Percentiles rank a stretch among this genome's conserved stretches.
phyloP scores from a whole-genome alignment of 2,113 vertebrate genomes.

The Austrofundulus limnaeus region DNA sequence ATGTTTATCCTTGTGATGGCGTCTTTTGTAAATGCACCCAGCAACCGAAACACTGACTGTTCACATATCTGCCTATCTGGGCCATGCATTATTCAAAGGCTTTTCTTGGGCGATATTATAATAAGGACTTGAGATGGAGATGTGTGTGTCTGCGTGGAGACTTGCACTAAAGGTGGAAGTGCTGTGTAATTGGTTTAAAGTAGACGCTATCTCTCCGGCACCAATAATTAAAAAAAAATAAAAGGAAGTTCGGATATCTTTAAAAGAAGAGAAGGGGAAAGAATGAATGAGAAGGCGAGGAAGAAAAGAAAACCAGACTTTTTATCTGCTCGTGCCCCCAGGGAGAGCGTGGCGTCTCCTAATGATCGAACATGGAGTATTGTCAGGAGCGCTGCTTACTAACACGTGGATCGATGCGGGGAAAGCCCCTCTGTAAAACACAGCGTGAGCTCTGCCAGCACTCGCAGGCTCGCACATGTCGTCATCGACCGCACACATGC shows the following conservation, averaged over 20 bases:
- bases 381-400: slow-evolving; percentile 77
- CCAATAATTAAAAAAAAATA: too few relatives aligned
- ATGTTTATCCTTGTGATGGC: slow-evolving; percentile 78
- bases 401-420: slow-evolving; percentile 72
- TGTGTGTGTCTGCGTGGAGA: slow-evolving; percentile 47
- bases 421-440: slow-evolving; percentile 70
- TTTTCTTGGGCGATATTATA: slow-evolving; percentile 79
- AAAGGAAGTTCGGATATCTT: slow-evolving; percentile 66
- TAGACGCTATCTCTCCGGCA: slow-evolving; percentile 73
- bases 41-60: slow-evolving; percentile 68
- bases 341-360: slow-evolving; percentile 58
- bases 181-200: slow-evolving; percentile 83
- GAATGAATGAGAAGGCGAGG: slow-evolving; percentile 32
- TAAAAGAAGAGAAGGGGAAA: slow-evolving; percentile 44
- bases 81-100: slow-evolving; percentile 82
- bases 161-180: slow-evolving; percentile 67
- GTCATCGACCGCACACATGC: slow-evolving; percentile 41
- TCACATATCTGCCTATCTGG: slow-evolving; percentile 73
- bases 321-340: slow-evolving; percentile 63
- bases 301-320: slow-evolving; percentile 41
- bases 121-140: slow-evolving; percentile 71
- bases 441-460: slow-evolving; percentile 50
- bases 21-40: slow-evolving; percentile 71
- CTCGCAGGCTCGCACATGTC: slow-evolving; percentile 25
- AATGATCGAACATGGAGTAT: slow-evolving; percentile 75